phyloP scores from a whole-genome alignment of 2,113 vertebrate genomes.

The Litocranius walleri region DNA sequence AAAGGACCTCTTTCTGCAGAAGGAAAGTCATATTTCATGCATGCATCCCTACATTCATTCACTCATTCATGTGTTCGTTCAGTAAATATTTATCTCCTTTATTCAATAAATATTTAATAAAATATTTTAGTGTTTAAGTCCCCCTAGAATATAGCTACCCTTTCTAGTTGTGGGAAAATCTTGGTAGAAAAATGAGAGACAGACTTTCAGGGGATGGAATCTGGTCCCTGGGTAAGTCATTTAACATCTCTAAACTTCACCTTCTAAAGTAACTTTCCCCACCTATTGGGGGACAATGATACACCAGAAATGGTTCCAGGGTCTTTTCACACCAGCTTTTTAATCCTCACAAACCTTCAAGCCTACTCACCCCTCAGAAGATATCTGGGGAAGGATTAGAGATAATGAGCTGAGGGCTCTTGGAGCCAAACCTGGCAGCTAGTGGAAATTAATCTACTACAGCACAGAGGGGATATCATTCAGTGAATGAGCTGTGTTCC shows the following conservation, averaged over 20 bases:
- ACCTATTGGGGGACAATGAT: not conserved
- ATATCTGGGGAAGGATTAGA: not conserved
- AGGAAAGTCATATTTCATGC: not conserved
- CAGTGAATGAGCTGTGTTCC: not conserved
- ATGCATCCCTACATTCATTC: not conserved
- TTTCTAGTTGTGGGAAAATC: not conserved
- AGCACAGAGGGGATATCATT: not conserved
- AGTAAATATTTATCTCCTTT: not conserved
- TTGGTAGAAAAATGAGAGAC: not conserved
- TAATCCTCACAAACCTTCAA: not conserved
- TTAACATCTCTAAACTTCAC: not conserved
- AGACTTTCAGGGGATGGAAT: not conserved
- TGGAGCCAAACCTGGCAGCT: not conserved
- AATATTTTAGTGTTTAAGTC: not conserved
- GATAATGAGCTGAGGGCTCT: not conserved
- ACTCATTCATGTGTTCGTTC: not conserved
- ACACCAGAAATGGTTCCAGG: not conserved
- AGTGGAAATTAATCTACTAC: not conserved
- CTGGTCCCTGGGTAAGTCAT: not conserved
- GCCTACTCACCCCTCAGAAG: not conserved
- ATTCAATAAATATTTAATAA: not conserved
- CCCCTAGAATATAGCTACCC: not conserved
- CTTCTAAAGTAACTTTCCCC: not conserved
- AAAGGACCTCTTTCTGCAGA: not conserved
- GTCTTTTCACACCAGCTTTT: not conserved